phyloP scores from a whole-genome alignment of 2,888 invertebrate species.

The Campoletis raptor region DNA sequence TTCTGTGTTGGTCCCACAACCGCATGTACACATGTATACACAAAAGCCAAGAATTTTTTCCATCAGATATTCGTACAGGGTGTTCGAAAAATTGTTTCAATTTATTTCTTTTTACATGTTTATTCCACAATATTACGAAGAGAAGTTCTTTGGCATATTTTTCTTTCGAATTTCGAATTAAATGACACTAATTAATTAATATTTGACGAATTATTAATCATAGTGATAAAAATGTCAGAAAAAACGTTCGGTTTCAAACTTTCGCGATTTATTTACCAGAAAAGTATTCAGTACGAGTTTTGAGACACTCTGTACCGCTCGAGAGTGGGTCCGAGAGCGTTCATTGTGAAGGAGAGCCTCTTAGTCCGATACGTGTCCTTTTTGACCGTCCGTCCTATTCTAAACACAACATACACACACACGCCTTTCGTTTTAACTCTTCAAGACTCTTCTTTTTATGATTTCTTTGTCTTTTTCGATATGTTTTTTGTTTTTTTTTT shows the following conservation, averaged over 20 bases:
- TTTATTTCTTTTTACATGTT: not conserved
- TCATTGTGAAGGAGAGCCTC: slow-evolving; percentile 35
- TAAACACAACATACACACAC: slow-evolving; percentile 17
- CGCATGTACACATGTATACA: slow-evolving; percentile 52
- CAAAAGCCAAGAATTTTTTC: slow-evolving; percentile 33
- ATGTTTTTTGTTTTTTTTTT: not conserved
- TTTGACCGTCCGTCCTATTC: not conserved
- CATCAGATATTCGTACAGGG: not conserved
- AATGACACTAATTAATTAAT: not conserved
- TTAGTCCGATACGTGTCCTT: slow-evolving; percentile 22
- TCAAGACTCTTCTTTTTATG: not conserved
- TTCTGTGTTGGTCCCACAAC: slow-evolving; percentile 57
- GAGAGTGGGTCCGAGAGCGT: slow-evolving; percentile 13
- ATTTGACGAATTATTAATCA: not conserved
- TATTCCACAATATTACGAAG: not conserved
- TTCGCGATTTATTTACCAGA: not conserved
- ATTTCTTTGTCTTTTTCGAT: slow-evolving; percentile 22
- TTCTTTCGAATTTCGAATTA: not conserved
- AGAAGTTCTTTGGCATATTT: not conserved
- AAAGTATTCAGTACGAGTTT: not conserved
- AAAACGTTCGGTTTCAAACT: not conserved
- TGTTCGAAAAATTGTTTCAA: not conserved
- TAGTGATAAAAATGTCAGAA: not conserved
- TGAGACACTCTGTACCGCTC: not conserved
- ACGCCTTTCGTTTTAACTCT: slow-evolving; percentile 26